Evolutionary conservation across 2,888 invertebrate genomes (phyloP).

Genomic region (Fissipunctia ypsillon): DNA sequence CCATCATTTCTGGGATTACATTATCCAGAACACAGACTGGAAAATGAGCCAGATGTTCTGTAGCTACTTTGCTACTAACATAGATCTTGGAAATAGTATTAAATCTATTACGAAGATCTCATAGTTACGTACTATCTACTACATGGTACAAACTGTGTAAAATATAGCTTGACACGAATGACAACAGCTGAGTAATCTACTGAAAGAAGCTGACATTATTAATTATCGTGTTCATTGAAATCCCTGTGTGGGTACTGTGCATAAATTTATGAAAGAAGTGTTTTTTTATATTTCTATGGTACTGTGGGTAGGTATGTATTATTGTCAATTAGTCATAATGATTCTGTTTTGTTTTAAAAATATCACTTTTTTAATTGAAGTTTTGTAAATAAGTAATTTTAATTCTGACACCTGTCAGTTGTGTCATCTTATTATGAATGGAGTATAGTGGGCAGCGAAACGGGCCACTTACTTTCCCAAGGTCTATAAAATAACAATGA

Average conservation of each 20-base stretch:
- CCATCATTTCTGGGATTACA: constrained; percentile 41
- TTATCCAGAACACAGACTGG: constrained; percentile 38
- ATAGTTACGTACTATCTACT: not conserved
- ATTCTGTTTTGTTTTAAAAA: not conserved
- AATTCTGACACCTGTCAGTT: constrained; percentile 30
- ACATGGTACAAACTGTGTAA: not conserved
- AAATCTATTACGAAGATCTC: not conserved
- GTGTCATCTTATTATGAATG: constrained; percentile 8
- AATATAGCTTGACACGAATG: constrained; percentile 26
- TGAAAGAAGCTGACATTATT: constrained; percentile 29
- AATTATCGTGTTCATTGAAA: constrained; percentile 31
- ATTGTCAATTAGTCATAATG: constrained; percentile 9
- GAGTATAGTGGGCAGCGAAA: constrained; percentile 15
- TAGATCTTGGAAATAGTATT: constrained; percentile 15
- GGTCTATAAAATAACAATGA: constrained; percentile 59
- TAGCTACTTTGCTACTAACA: constrained; percentile 21
- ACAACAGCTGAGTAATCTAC: constrained; percentile 14
- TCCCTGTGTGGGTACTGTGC: not conserved
- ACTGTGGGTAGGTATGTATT: constrained; percentile 18
- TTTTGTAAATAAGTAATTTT: not conserved
- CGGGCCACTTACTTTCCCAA: constrained; percentile 42
- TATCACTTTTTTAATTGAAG: not conserved
- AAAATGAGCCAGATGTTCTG: constrained; percentile 49
- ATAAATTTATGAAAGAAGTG: no score
- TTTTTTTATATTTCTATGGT: no score